Conservation (phyloP, 2,888 invertebrate genomes). For the Cerastis rubricosa region DNA sequence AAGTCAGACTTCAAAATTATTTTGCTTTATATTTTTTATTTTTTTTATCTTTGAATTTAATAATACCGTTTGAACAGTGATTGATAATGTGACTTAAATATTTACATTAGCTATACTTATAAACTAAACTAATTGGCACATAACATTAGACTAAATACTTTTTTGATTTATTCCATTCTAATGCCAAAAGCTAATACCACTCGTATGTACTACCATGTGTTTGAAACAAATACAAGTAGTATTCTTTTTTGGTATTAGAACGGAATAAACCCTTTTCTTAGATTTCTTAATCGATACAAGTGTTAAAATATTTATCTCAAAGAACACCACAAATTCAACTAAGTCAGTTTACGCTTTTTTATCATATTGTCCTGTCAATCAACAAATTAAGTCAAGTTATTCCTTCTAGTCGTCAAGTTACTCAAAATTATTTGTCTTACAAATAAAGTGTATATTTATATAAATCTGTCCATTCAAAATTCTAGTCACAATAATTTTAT, state of each 20-base stretch:
- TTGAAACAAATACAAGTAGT: too few species aligned
- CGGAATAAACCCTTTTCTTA: background rate
- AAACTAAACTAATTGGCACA: conserved; percentile 14
- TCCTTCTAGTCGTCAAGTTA: background rate
- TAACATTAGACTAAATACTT: background rate
- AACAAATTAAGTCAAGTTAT: background rate
- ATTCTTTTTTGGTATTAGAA: too few species aligned
- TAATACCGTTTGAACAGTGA: conserved; percentile 2
- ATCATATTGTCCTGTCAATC: conserved; percentile 13
- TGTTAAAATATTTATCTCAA: background rate
- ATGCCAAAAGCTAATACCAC: too few species aligned
- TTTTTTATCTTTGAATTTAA: background rate
- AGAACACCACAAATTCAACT: background rate
- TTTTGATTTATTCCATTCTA: background rate
- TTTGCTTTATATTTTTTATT: background rate
- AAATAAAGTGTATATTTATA: background rate
- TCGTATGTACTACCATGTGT: too few species aligned
- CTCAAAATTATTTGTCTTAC: background rate
- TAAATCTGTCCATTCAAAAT: background rate
- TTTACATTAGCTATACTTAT: conserved; percentile 39
- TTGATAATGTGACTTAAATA: conserved; percentile 20
- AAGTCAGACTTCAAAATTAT: background rate
- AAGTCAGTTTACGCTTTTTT: background rate
- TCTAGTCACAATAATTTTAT: conserved; percentile 1
- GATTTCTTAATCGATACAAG: background rate